Evolutionary conservation across 2,113 vertebrate genomes (phyloP).

Genomic region (Phyllostomus hastatus): DNA sequence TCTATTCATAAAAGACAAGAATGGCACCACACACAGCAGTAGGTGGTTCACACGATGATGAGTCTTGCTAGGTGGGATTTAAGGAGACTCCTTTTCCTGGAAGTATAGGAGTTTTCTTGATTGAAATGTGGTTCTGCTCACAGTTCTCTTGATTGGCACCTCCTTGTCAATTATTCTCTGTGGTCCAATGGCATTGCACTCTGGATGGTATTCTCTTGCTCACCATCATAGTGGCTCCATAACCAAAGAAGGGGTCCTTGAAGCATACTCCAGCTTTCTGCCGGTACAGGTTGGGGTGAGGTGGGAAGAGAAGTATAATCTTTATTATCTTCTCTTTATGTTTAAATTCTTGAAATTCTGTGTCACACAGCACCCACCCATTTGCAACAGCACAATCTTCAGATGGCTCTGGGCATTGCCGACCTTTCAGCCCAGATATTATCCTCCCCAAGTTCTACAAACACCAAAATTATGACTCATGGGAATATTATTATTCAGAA

Average conservation of each 20-base stretch:
- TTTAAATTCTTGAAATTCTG: neutral
- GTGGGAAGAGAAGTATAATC: neutral
- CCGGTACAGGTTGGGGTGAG: neutral
- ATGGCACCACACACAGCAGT: neutral
- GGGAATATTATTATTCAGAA: neutral
- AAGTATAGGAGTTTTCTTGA: neutral
- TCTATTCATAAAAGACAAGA: neutral
- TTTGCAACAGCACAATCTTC: neutral
- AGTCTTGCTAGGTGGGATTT: neutral
- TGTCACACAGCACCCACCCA: neutral
- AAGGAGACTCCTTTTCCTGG: neutral
- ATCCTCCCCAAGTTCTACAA: neutral
- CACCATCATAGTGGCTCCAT: neutral
- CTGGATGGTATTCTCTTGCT: neutral
- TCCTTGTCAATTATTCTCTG: neutral
- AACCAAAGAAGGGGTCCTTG: neutral
- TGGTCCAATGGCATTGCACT: neutral
- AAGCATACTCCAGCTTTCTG: neutral
- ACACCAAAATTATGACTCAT: neutral
- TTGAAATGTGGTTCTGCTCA: neutral
- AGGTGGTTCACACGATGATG: neutral
- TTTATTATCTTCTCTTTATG: neutral
- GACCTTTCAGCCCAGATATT: neutral
- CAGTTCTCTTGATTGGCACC: neutral
- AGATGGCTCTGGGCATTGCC: neutral